Evolutionary conservation across 2,113 vertebrate species (phyloP), one percentile per base, ranked within the genome.

Genomic region (Andinoacara biseriatus): DNA sequence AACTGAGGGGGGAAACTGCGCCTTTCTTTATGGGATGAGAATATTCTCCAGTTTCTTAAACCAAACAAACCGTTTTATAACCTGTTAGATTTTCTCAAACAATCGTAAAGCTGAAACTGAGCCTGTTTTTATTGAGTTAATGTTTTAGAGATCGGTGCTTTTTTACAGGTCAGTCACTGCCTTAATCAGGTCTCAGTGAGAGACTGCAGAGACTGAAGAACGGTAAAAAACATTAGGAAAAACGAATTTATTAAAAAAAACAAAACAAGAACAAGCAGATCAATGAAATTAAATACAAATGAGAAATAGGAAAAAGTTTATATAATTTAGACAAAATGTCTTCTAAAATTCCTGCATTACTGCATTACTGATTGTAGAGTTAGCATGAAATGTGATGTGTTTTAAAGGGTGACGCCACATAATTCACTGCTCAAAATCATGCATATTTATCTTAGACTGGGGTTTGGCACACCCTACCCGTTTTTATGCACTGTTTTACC

Each of bases 71-170:
- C 10, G 8, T 77, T 60, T 80, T 67, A 67, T 40, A 80, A 58
- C 77, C 61, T 67, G 33, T 67, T 52, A 78, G 43, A 33, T 58
- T 31, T 61, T 61, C 56, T 59, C 57, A 75, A 38, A 60, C 26
- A 76, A 40, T 26, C 11, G 29, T 40, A 17, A 82, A 26, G 46
- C 29, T 56, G 58, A 76, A 63, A 76, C 15, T 0, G 8, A 26
- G 67, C 67, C 22, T 18, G 40, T 31, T 58, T 43, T 76, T 62
- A 31, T 0, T 4, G 33, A 52, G 33, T 54, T 75, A 14, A 63
- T 29, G 33, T 4, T 38, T 61, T 35, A 20, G 38, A 52, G 40
- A 74, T 29, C 7, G 43, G 24, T 43, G 22, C 0, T 60, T 61
- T 26, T 60, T 74, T 29, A 29, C 75, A 49, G 38, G 75, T 60